These are phyloP conservation scores for Drosophila vallismaia DNA, from an alignment of 2,888 invertebrate genomes.

Conservation along the genomic window DNA sequence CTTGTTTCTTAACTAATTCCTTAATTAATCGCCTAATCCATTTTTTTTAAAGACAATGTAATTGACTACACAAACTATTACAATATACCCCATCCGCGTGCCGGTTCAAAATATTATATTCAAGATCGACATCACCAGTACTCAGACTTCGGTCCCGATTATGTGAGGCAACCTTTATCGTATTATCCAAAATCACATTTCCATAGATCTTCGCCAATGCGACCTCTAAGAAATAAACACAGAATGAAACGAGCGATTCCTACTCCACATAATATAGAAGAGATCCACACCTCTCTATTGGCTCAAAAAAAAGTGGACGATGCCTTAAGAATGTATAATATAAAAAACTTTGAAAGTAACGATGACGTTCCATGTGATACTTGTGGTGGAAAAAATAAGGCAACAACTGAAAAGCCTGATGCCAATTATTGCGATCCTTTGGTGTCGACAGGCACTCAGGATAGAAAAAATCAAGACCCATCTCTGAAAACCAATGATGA, in stretches of 20 bases:
- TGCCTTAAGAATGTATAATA: background rate
- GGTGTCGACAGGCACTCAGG: too few species aligned
- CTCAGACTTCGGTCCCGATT: background rate
- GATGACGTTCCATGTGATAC: conserved; percentile 28
- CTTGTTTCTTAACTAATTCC: background rate
- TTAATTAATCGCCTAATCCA: background rate
- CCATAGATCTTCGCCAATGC: background rate
- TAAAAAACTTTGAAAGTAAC: conserved; percentile 6
- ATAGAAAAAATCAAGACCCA: background rate
- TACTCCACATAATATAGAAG: background rate
- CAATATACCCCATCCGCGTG: background rate
- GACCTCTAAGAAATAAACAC: background rate
- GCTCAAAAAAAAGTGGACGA: background rate
- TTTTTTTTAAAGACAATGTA: background rate
- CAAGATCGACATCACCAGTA: background rate
- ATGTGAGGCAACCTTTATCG: background rate
- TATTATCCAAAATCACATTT: background rate
- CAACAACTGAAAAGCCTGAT: conserved; percentile 17
- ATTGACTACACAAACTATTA: background rate
- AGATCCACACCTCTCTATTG: background rate
- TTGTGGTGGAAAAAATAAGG: conserved; percentile 43
- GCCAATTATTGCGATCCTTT: conserved; percentile 1
- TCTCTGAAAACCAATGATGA: background rate
- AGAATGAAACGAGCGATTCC: background rate
- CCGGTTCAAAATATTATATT: background rate